Evolutionary conservation across 2,888 invertebrate species (phyloP).

Genomic region (Scelioninae gen. 1): DNA sequence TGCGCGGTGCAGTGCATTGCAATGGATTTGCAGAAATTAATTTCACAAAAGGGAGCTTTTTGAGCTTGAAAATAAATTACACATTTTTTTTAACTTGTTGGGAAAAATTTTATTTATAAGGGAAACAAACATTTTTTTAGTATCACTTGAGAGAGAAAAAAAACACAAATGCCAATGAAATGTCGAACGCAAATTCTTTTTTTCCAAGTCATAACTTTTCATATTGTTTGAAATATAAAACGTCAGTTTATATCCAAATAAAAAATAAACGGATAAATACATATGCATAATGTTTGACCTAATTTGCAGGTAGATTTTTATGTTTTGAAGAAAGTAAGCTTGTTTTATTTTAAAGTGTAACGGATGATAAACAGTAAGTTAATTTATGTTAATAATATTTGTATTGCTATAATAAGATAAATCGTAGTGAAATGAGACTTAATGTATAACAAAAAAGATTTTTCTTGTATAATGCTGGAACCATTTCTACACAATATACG

Average conservation of each 20-base stretch:
- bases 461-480: too few species aligned
- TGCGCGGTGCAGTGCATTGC: background rate
- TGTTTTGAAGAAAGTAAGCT: too few species aligned
- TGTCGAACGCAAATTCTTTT: background rate
- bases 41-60: background rate
- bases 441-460: too few species aligned
- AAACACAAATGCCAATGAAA: background rate
- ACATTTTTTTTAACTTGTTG: background rate
- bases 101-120: background rate
- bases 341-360: too few species aligned
- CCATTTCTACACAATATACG: too few species aligned
- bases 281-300: background rate
- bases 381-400: too few species aligned
- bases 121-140: background rate
- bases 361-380: too few species aligned
- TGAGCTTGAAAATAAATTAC: background rate
- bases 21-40: constrained; percentile 5
- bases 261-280: background rate
- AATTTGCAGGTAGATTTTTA: too few species aligned
- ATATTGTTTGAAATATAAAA: background rate
- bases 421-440: too few species aligned
- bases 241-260: background rate
- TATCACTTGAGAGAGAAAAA: background rate
- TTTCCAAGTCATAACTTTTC: background rate
- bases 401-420: too few species aligned